These are phyloP conservation scores for Ctenopoma kingsleyae DNA, from an alignment of 2,797 vertebrate species.

Conservation along the genomic window DNA sequence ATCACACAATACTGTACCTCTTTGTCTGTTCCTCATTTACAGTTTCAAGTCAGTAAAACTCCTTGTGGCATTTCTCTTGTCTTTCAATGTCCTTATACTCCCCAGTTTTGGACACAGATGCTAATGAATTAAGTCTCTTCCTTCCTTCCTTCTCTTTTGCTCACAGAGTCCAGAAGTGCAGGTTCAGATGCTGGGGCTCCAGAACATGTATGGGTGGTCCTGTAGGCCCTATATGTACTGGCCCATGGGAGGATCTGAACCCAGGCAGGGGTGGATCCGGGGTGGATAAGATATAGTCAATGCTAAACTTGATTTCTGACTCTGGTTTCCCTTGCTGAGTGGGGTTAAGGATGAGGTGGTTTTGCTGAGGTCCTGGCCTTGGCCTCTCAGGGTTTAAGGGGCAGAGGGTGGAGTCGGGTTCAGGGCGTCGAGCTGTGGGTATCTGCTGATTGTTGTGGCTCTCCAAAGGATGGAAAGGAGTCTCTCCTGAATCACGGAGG, in stretches of 20 bases:
- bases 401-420: conserved; percentile 81
- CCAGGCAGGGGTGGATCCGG: conserved; percentile 87
- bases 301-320: conserved; percentile 97
- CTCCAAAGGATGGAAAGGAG: conserved; percentile 78
- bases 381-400: conserved; percentile 72
- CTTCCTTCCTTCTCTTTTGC: conserved; percentile 5
- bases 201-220: conserved; percentile 80
- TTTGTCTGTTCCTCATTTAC: conserved; percentile 26
- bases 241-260: conserved; percentile 80
- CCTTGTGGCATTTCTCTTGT: conserved; percentile 30
- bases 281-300: conserved; percentile 97
- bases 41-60: conserved; percentile 45
- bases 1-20: conserved; percentile 52
- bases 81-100: conserved; percentile 37
- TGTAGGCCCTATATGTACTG: conserved; percentile 68
- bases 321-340: conserved; percentile 84
- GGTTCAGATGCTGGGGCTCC: conserved; percentile 88
- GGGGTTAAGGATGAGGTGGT: conserved; percentile 54
- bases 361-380: conserved; percentile 68
- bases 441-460: conserved; percentile 70
- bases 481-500: conserved; percentile 84
- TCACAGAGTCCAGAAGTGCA: conserved; percentile 93
- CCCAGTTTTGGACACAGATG: conserved; percentile 36
- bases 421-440: conserved; percentile 55
- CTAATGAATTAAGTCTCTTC: conserved; percentile 12